Evolutionary conservation across 2,113 vertebrate genomes (phyloP), one percentile per base, ranked within the genome.

Genomic region (Cathartes aura): DNA sequence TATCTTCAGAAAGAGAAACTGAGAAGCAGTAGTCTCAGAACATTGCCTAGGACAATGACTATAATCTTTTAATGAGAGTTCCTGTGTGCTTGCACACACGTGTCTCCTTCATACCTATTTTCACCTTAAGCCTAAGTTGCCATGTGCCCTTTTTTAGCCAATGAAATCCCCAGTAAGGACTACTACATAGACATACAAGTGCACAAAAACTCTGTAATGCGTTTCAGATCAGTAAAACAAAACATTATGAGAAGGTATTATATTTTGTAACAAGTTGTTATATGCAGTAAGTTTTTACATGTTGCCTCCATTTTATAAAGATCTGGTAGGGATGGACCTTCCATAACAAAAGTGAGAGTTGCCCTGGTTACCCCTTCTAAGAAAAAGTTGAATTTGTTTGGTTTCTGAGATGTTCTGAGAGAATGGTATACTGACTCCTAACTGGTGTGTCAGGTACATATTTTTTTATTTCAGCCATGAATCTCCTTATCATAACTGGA

Each of bases 51-150:
- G 20, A n/a, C 11, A 43, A 17, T 30, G 40, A 55, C 22, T 55
- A 62, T 14, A 56, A 40, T 64, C 8, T 80, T 85, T 90, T 68
- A 16, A 14, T 26, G 45, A 67, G 32, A 60, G 15, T n/a, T 30
- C 27, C 7, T 60, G 7, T 15, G 15, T 30, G 22, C 13, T 50
- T 68, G 11, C 0, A 1, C 5, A 40, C 14, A n/a, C 2, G 2
- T 21, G 5, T 45, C 12, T 60, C 38, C 24, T 67, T 60, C 20
- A 3, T 19, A 36, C 1, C 4, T 36, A 6, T 55, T 73, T 67
- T 68, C 30, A 81, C 9, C 17, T n/a, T 47, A 59, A 59, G 32
- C 15, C 19, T n/a, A 63, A 68, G 1, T 38, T 48, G 26, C 30
- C 8, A 29, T 1, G 0, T 75, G 24, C 18, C 21, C 4, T 27